These are phyloP conservation scores for Trissoscelio sp. DNA, from an alignment of 2,888 invertebrate species.

Conservation along the genomic window DNA sequence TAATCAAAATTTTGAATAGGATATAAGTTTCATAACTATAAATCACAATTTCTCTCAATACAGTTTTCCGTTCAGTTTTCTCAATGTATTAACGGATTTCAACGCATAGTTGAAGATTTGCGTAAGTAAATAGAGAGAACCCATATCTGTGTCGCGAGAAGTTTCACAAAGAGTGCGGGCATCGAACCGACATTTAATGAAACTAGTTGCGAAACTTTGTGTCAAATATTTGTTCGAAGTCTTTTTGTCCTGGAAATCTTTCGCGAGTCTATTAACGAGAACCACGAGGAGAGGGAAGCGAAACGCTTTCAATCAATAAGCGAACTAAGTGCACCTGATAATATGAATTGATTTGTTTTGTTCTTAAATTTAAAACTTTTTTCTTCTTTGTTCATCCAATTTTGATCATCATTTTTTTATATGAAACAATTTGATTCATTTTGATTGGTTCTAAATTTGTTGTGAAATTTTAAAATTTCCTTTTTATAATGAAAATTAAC, in stretches of 20 bases:
- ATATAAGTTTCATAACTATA: too few relatives aligned
- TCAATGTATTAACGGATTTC: neutral
- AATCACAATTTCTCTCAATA: too few relatives aligned
- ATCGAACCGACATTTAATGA: constrained; percentile 25
- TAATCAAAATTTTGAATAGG: too few relatives aligned
- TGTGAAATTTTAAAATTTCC: too few relatives aligned
- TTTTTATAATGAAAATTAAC: too few relatives aligned
- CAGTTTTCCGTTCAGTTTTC: constrained; percentile 1
- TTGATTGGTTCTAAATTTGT: too few relatives aligned
- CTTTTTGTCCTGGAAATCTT: constrained; percentile 38
- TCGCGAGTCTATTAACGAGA: constrained; percentile 24
- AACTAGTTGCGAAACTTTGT: constrained; percentile 42
- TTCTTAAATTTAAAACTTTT: too few relatives aligned
- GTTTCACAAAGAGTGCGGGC: constrained; percentile 18
- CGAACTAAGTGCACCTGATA: neutral
- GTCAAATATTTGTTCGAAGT: constrained; percentile 40
- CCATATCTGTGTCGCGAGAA: constrained; percentile 6
- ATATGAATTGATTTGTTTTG: constrained; percentile 15
- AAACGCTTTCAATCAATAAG: constrained; percentile 15
- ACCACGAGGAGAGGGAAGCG: neutral
- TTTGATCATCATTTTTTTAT: neutral
- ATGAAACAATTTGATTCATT: neutral
- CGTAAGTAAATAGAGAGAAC: constrained; percentile 17
- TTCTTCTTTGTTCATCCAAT: neutral
- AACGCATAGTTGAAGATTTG: neutral